A percentile compares a stretch with the other conserved stretches of the same genome.
These are phyloP conservation scores for Cremastobaeus sp. DNA, from an alignment of 2,888 invertebrate species.

Conservation along the genomic window DNA sequence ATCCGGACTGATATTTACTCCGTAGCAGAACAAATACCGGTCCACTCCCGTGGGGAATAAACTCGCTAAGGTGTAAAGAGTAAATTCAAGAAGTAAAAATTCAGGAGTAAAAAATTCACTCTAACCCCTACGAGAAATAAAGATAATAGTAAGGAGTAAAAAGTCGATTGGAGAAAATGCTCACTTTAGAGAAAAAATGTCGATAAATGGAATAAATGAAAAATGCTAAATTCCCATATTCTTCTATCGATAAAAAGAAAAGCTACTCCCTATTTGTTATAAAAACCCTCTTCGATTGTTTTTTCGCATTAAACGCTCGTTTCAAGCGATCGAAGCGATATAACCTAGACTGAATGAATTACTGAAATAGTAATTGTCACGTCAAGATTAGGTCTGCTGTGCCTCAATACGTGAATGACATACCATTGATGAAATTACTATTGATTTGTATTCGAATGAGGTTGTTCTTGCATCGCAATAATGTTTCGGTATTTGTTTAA, in stretches of 20 bases:
- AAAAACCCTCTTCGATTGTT: too few species aligned
- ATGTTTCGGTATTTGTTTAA: slow-evolving; percentile 19
- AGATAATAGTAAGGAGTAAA: too few species aligned
- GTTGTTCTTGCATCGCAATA: slow-evolving; percentile 13
- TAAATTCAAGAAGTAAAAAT: not conserved
- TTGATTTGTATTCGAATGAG: slow-evolving; percentile 21
- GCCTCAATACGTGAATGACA: slow-evolving; percentile 33
- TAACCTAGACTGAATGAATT: slow-evolving; percentile 21
- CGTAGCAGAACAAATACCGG: not conserved
- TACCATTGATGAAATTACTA: slow-evolving; percentile 35
- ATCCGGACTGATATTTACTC: not conserved
- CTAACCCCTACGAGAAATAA: too few species aligned
- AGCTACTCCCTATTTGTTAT: too few species aligned
- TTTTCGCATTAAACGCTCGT: too few species aligned
- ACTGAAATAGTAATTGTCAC: slow-evolving; percentile 37
- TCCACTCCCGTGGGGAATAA: not conserved
- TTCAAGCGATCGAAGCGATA: slow-evolving; percentile 12
- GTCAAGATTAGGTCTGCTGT: slow-evolving; percentile 27
- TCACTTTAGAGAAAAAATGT: too few species aligned
- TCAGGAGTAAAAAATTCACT: too few species aligned
- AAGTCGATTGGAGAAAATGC: too few species aligned
- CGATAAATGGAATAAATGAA: too few species aligned
- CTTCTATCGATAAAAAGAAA: too few species aligned
- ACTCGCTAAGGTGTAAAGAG: not conserved
- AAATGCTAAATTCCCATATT: too few species aligned